Percentiles rank a stretch among this genome's conserved stretches.
These are phyloP conservation scores for Micronisus gabar DNA, from an alignment of 2,113 vertebrate genomes.

Conservation along the genomic window DNA sequence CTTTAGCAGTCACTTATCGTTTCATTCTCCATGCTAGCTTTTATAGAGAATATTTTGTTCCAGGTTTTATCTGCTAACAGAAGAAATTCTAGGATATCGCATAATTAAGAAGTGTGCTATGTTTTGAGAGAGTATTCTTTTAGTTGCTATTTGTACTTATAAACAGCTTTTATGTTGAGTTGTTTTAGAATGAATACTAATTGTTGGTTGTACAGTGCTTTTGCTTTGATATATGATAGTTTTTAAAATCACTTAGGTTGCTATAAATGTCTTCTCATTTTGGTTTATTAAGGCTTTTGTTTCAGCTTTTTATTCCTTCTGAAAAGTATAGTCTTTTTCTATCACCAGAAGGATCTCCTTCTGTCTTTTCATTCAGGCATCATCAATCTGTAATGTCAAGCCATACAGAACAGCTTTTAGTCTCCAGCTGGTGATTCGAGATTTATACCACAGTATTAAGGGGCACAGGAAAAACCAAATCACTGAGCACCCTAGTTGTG, in stretches of 20 bases:
- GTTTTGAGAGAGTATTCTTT: background rate
- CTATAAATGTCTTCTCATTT: constrained; percentile 8
- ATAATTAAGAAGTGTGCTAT: background rate
- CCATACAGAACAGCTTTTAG: constrained; percentile 53
- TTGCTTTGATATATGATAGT: background rate
- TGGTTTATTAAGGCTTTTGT: constrained; percentile 55
- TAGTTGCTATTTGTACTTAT: background rate
- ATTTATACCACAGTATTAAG: constrained; percentile 53
- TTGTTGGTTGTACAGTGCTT: background rate
- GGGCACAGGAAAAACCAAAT: constrained; percentile 54
- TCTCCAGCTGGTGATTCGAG: constrained; percentile 65
- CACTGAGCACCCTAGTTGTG: constrained; percentile 1
- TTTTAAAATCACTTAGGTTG: background rate
- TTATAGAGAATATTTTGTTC: background rate
- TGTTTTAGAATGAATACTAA: background rate
- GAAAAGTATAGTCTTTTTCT: constrained; percentile 1
- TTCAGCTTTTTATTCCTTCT: constrained; percentile 28
- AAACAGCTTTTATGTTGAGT: background rate
- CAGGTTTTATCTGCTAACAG: background rate
- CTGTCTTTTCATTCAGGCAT: constrained; percentile 48
- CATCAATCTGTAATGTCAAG: constrained; percentile 69
- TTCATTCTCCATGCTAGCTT: background rate
- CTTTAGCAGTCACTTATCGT: background rate
- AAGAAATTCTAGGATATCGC: background rate
- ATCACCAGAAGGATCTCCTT: constrained; percentile 43